phyloP scores from a whole-genome alignment of 2,797 vertebrate species.

The Thaleichthys pacificus region DNA sequence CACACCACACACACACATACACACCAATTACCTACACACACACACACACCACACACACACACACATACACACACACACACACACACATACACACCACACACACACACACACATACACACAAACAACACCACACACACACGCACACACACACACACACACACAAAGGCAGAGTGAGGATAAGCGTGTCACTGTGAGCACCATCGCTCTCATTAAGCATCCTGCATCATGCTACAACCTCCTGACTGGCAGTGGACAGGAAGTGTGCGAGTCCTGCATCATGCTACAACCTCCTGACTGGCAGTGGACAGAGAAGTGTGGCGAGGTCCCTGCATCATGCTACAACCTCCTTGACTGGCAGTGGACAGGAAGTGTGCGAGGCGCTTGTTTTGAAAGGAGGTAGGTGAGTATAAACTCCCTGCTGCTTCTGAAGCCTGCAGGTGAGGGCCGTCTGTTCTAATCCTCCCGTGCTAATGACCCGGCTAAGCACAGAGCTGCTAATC shows the following conservation, averaged over 20 bases:
- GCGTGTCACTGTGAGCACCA: neutral
- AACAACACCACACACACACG: neutral
- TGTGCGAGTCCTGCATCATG: too few species aligned
- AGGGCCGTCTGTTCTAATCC: neutral
- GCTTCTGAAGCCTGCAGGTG: neutral
- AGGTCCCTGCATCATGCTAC: too few species aligned
- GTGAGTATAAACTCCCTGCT: neutral
- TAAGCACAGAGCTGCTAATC: neutral
- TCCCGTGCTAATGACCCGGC: neutral
- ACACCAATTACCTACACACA: too few species aligned
- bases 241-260: too few species aligned
- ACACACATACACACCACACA: slow-evolving; percentile 16
- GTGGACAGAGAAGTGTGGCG: too few species aligned
- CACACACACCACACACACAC: too few species aligned
- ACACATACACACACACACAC: slow-evolving; percentile 16
- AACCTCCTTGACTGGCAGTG: too few species aligned
- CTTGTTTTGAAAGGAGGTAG: neutral
- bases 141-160: slow-evolving; percentile 34
- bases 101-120: slow-evolving; percentile 1
- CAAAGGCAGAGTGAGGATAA: slow-evolving; percentile 9
- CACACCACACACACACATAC: too few species aligned
- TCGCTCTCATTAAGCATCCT: too few species aligned
- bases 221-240: too few species aligned
- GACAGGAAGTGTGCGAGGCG: neutral
- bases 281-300: too few species aligned